Evolutionary conservation across 2,888 invertebrate species (phyloP).

Genomic region (Papilio protenor): DNA sequence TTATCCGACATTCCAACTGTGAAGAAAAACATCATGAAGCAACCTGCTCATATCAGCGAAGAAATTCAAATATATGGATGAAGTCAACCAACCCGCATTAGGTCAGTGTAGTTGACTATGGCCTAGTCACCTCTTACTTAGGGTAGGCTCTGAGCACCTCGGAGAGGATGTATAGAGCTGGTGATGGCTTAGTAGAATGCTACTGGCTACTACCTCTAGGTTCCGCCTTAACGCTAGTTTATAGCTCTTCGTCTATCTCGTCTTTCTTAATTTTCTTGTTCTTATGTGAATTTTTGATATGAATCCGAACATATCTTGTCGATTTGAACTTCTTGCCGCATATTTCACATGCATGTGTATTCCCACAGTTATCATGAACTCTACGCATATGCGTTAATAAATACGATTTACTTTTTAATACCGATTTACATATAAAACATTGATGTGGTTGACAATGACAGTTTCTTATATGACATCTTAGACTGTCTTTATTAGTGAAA

Average conservation of each 20-base stretch:
- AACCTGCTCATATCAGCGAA: too few relatives aligned
- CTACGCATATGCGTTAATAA: constrained; percentile 52
- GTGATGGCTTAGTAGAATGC: too few relatives aligned
- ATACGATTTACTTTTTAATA: constrained; percentile 53
- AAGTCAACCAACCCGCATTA: too few relatives aligned
- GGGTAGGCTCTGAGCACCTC: too few relatives aligned
- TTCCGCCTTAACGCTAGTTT: neutral
- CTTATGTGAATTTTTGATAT: constrained; percentile 53
- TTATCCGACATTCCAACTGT: too few relatives aligned
- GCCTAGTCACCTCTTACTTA: too few relatives aligned
- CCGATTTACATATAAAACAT: constrained; percentile 55
- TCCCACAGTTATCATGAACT: constrained; percentile 57
- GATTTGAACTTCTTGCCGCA: constrained; percentile 58
- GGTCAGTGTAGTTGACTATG: too few relatives aligned
- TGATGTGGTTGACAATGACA: constrained; percentile 52
- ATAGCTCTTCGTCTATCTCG: neutral
- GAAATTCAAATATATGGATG: too few relatives aligned
- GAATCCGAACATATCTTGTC: constrained; percentile 55
- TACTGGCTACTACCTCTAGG: too few relatives aligned
- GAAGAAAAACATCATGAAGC: too few relatives aligned
- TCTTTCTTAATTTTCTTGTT: constrained; percentile 16
- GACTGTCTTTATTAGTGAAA: constrained; percentile 45
- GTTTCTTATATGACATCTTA: constrained; percentile 52
- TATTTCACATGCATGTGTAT: constrained; percentile 52
- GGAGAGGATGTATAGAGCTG: too few relatives aligned